Evolutionary conservation across 2,888 invertebrate genomes (phyloP).

Genomic region (Athalia rosae): DNA sequence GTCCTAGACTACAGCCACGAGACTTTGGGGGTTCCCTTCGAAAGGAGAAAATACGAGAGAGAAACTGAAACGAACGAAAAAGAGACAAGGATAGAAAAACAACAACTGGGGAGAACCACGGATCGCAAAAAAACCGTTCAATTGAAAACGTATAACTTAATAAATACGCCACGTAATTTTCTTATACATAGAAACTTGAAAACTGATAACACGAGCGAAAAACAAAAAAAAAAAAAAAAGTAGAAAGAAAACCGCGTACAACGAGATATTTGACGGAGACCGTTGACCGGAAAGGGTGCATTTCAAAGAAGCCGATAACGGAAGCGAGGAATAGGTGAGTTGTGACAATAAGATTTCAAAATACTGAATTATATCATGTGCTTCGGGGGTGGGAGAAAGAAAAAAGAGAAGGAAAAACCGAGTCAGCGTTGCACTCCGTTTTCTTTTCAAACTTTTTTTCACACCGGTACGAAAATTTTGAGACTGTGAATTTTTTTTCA

Average conservation of each 20-base stretch:
- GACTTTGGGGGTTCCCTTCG: conserved; percentile 59
- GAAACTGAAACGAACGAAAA: neutral
- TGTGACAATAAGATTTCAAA: too few relatives aligned
- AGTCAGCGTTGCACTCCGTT: neutral
- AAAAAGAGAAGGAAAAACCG: conserved; percentile 1
- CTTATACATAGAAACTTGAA: too few relatives aligned
- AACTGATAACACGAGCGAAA: neutral
- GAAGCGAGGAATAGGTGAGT: too few relatives aligned
- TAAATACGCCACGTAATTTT: too few relatives aligned
- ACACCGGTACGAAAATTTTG: neutral
- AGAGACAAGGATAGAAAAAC: conserved; percentile 17
- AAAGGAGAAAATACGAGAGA: too few relatives aligned
- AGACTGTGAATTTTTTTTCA: neutral
- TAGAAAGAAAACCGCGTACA: conserved; percentile 11
- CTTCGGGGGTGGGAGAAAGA: conserved; percentile 20
- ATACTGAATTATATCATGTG: too few relatives aligned
- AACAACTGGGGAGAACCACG: neutral
- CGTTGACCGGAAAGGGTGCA: too few relatives aligned
- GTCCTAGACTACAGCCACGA: conserved; percentile 71
- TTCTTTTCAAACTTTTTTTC: too few relatives aligned
- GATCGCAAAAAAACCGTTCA: too few relatives aligned
- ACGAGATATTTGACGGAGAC: too few relatives aligned
- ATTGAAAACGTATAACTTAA: too few relatives aligned
- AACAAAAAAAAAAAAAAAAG: conserved; percentile 1
- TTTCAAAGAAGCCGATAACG: too few relatives aligned